Percentiles rank a stretch among this genome's conserved stretches.
Evolutionary conservation across 2,113 vertebrate species (phyloP).

Genomic region (Myrmophylax atrothorax): DNA sequence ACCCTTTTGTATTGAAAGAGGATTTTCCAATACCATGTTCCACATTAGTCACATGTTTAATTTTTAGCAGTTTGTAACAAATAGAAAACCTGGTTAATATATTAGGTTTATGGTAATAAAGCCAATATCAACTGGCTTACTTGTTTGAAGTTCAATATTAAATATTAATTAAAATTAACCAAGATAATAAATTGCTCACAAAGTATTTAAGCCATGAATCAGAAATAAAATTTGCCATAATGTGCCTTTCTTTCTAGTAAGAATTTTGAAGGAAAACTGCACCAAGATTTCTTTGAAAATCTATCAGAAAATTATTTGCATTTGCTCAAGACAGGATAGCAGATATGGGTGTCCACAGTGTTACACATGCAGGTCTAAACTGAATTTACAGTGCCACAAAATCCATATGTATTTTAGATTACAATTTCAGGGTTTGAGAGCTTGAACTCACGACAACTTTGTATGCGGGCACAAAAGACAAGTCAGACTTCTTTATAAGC

Average conservation of each 20-base stretch:
- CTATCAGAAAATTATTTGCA: not conserved
- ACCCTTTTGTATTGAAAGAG: not conserved
- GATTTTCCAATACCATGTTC: not conserved
- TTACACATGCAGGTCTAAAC: not conserved
- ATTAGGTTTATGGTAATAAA: not conserved
- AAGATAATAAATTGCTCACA: not conserved
- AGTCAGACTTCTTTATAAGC: not conserved
- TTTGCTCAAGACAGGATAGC: not conserved
- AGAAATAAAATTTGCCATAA: not conserved
- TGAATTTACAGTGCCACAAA: not conserved
- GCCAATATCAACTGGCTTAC: not conserved
- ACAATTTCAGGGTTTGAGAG: not conserved
- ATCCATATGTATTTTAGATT: not conserved
- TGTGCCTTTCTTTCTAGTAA: not conserved
- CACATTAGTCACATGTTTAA: not conserved
- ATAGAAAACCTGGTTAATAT: not conserved
- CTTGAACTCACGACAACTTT: not conserved
- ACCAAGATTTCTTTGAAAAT: not conserved
- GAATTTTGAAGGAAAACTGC: not conserved
- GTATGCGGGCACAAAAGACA: not conserved
- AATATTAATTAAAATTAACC: not conserved
- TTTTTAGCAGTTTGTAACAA: not conserved
- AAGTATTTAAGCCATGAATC: not conserved
- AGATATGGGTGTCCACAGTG: not conserved
- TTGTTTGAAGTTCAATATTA: not conserved